Conservation (phyloP, 2,888 invertebrate genomes). For the Hofmannophila pseudospretella region DNA sequence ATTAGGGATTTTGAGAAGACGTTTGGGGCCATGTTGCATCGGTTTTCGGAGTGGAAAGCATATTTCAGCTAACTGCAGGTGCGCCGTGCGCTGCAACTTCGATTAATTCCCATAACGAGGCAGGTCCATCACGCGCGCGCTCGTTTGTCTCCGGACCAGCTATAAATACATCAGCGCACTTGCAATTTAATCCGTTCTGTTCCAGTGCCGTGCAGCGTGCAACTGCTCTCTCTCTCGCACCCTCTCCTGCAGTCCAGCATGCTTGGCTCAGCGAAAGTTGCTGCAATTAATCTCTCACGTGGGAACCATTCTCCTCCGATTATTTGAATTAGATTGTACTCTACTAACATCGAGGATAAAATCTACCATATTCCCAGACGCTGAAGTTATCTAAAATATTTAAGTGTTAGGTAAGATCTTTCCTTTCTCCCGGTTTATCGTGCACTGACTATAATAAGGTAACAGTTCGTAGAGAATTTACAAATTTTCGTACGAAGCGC, state of each 20-base stretch:
- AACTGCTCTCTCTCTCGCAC: slow-evolving; percentile 45
- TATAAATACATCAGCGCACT: slow-evolving; percentile 77
- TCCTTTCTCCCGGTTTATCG: slow-evolving; percentile 15
- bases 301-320: slow-evolving; percentile 39
- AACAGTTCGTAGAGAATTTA: slow-evolving; percentile 50
- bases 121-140: slow-evolving; percentile 73
- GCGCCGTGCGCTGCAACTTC: slow-evolving; percentile 65
- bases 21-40: slow-evolving; percentile 20
- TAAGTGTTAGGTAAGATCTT: slow-evolving; percentile 10
- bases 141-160: slow-evolving; percentile 74
- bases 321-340: slow-evolving; percentile 45
- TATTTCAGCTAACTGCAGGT: slow-evolving; percentile 68
- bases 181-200: slow-evolving; percentile 75
- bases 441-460: slow-evolving; percentile 20
- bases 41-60: slow-evolving; percentile 32
- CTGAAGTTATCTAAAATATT: too few species aligned
- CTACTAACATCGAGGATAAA: too few species aligned
- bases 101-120: slow-evolving; percentile 78
- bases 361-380: too few species aligned
- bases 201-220: slow-evolving; percentile 54
- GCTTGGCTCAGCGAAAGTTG: slow-evolving; percentile 56
- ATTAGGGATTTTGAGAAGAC: slow-evolving; percentile 15
- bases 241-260: slow-evolving; percentile 27
- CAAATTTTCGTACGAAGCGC: slow-evolving; percentile 59
- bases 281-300: slow-evolving; percentile 54